Evolutionary conservation across 1,140 invertebrate genomes (phyloP), one percentile per base, ranked within the genome.

Genomic region (Ostrea denselamellosa): DNA sequence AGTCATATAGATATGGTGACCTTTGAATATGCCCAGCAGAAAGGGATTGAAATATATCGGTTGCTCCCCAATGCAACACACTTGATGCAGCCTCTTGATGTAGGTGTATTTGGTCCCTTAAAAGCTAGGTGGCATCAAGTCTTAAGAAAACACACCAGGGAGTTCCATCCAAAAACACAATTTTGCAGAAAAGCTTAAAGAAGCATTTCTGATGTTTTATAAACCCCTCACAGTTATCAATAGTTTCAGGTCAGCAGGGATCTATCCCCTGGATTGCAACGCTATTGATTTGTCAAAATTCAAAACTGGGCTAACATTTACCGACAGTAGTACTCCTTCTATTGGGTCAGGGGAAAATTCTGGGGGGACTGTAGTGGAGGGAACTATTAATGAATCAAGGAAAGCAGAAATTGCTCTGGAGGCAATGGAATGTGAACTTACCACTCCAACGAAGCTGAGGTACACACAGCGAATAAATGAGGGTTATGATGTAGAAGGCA

Each of bases 41-140:
- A n/a, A n/a, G n/a, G n/a, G n/a, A n/a, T n/a, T n/a, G n/a, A n/a
- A n/a, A n/a, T n/a, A n/a, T n/a, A n/a, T n/a, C 5, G 25, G 19
- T 28, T 44, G 25, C 22, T 28, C 17, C 84, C 85, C 17, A 90
- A 90, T 90, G 89, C 87, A 22, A 90, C 87, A 54, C 83, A 90
- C 52, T 14, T 90, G 4, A 88, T 90, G 87, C 90, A 90, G 25
- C 87, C 90, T 10, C 53, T 90, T 58, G 86, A 90, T 52, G 89
- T 87, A 44, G 88, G 86, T 17, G 88, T 88, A 12, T 90, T 90
- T 86, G 81, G 89, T 3, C 87, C 90, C 22, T 52, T 89, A 14
- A 90, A 90, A 71, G 85, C 85, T 3, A 58, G 52, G 52, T 90
- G 87, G 85, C 62, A 90, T 62, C 56, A 85, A n/a, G 71, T 88